Base-by-base conservation (phyloP, 1,140 invertebrate species). In the Musca domestica region DNA sequence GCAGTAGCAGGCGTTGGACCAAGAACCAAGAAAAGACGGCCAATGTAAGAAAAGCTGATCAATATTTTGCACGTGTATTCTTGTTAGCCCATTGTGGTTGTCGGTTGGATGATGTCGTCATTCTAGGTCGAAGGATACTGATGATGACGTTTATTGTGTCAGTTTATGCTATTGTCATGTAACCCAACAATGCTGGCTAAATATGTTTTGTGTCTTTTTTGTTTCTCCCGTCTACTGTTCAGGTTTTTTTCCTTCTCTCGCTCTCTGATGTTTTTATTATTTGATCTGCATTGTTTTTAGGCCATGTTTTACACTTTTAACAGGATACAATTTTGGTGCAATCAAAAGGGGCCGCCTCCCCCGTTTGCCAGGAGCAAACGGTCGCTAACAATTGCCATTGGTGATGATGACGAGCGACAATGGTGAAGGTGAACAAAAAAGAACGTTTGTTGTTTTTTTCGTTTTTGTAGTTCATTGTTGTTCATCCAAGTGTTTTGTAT, bases 31-130 rank as follows among this genome's bases (percentile, higher is more conserved):
- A 51, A 12, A 22, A 12, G 20, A 51, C 17, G 20, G 0, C 17
- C 9, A 22, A 27, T 20, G 15, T n/a, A n/a, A 27, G 54, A 27
- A 17, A 27, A 27, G 23, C 17, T 58, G 54, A 30, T 58, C 25
- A 58, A 30, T 58, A 58, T 58, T 58, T 58, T 58, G 54, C 54
- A 58, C 54, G 54, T 58, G 54, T 25, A 58, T 58, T 58, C 34
- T 12, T 30, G 54, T 27, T 58, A 58, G 27, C 23, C 54, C n/a
- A 17, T 27, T 58, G 54, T 27, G 23, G 23, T 56, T n/a, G 23
- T 15, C 23, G 25, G 54, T 27, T 58, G 15, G 25, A 17, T 30
- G 25, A 17, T 58, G 54, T 27, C 23, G 22, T 27, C 12, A 20
- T 51, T 1, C 17, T 15, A 3, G 41, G 47, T 19, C 47, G 17